Conservation (phyloP, 1,140 invertebrate species). For the Linepithema humile region DNA sequence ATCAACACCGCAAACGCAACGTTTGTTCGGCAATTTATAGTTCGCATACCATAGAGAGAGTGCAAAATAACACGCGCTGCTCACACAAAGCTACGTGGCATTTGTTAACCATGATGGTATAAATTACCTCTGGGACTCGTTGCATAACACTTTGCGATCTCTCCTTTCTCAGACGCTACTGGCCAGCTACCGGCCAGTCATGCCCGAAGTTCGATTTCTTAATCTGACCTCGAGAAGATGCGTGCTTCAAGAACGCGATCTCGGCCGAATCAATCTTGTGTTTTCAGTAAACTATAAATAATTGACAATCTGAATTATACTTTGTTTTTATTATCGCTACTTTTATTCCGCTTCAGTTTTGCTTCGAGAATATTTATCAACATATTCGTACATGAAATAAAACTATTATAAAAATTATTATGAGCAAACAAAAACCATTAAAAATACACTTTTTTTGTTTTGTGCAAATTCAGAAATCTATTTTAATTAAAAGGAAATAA, state of each 20-base stretch:
- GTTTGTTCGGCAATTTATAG: constrained; percentile 52
- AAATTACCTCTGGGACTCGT: constrained; percentile 68
- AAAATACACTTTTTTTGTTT: background rate
- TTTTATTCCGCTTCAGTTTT: background rate
- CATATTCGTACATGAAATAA: background rate
- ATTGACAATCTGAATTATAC: background rate
- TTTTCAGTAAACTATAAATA: background rate
- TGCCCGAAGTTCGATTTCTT: constrained; percentile 65
- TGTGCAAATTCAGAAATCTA: background rate
- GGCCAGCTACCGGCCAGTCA: background rate
- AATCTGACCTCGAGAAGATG: constrained; percentile 45
- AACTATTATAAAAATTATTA: background rate
- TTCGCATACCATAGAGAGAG: constrained; percentile 43
- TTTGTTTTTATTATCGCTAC: background rate
- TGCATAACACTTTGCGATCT: constrained; percentile 78
- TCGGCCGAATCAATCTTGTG: background rate
- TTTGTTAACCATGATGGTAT: constrained; percentile 60
- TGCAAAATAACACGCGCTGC: background rate
- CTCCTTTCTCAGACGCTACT: constrained; percentile 77
- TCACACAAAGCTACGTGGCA: constrained; percentile 24
- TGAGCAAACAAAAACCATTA: background rate
- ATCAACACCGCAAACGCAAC: constrained; percentile 36
- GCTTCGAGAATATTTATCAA: background rate
- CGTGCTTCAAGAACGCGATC: constrained; percentile 20
- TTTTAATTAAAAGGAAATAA: background rate